Percentiles rank a stretch among this genome's conserved stretches.
Conservation (phyloP, 2,888 invertebrate genomes). For the Lasioglossum leucozonium region DNA sequence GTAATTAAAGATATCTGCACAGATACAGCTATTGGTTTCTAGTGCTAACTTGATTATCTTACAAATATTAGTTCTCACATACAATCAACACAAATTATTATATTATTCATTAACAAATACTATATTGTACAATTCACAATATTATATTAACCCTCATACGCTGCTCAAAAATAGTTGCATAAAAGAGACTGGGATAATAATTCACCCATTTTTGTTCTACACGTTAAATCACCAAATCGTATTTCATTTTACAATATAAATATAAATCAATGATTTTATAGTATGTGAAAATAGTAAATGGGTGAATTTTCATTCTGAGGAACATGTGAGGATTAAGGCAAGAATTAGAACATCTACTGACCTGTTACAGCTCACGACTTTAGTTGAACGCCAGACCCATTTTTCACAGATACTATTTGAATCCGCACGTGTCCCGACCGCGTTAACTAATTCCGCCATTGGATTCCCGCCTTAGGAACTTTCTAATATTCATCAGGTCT, state of each 20-base stretch:
- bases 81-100: background rate
- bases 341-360: background rate
- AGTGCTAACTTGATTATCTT: too few species aligned
- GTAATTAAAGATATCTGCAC: background rate
- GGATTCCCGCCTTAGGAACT: constrained; percentile 20
- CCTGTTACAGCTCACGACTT: background rate
- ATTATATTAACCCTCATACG: too few species aligned
- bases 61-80: background rate
- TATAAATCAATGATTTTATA: too few species aligned
- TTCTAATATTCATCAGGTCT: constrained; percentile 30
- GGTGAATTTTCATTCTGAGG: too few species aligned
- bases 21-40: too few species aligned
- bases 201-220: too few species aligned
- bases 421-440: background rate
- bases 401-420: background rate
- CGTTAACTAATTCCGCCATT: constrained; percentile 42
- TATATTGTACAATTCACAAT: background rate
- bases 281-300: too few species aligned
- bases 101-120: background rate
- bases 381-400: background rate
- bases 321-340: background rate
- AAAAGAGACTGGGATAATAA: too few species aligned
- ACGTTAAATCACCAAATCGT: too few species aligned
- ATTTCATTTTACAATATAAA: too few species aligned
- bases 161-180: too few species aligned